A percentile compares a stretch with the other conserved stretches of the same genome.
Conservation (phyloP, 35 echinoderm and acorn worm genomes). For the Heliocidaris tuberculata region DNA sequence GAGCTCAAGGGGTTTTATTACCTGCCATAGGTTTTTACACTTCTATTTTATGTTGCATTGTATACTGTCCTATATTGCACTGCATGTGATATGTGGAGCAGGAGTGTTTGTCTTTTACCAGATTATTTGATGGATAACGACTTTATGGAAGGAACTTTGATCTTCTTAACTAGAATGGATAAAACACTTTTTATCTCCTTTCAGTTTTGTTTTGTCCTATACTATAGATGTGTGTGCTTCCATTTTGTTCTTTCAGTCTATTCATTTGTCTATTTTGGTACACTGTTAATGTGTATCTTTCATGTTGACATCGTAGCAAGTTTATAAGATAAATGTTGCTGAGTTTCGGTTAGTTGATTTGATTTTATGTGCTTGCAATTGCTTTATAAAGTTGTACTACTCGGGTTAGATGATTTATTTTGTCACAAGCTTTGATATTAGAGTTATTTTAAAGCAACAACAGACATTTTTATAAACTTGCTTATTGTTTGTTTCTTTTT, state of each 20-base stretch:
- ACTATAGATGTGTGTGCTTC: not conserved
- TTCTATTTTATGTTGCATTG: not conserved
- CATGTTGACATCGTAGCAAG: too few relatives aligned
- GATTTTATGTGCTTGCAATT: too few relatives aligned
- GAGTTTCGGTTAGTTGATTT: too few relatives aligned
- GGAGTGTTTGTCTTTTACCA: not conserved
- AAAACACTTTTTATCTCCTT: not conserved
- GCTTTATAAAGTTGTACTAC: too few relatives aligned
- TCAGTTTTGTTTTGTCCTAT: not conserved
- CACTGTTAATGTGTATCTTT: too few relatives aligned
- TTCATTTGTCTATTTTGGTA: not conserved
- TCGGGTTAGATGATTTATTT: too few relatives aligned
- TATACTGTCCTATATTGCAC: not conserved
- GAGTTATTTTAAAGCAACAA: not conserved
- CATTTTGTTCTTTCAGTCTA: too few relatives aligned
- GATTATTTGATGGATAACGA: not conserved
- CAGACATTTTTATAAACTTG: not conserved
- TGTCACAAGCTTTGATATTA: too few relatives aligned
- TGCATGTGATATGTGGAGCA: not conserved
- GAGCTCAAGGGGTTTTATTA: not conserved
- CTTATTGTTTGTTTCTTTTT: not conserved
- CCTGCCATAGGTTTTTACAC: not conserved
- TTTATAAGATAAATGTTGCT: too few relatives aligned
- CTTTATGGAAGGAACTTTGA: not conserved
- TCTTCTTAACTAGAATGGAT: not conserved